phyloP scores from a whole-genome alignment of 2,113 vertebrate genomes.

The Neolamprologus cancellatus region DNA sequence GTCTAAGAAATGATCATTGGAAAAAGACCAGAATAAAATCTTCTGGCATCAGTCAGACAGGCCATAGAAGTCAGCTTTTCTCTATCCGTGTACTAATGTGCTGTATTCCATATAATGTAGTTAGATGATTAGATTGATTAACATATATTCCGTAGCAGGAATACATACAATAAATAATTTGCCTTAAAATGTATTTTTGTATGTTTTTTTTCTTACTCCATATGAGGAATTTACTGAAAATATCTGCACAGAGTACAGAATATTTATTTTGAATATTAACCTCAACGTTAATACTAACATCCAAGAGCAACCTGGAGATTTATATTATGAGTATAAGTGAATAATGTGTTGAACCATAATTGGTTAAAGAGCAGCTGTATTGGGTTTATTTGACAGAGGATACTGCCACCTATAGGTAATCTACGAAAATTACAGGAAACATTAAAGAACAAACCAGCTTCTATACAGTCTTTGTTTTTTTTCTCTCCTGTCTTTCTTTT shows the following conservation, averaged over 20 bases:
- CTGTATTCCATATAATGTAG: not conserved
- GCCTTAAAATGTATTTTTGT: not conserved
- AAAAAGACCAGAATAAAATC: not conserved
- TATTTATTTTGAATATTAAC: not conserved
- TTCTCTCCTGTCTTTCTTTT: not conserved
- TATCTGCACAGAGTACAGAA: not conserved
- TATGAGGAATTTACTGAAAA: not conserved
- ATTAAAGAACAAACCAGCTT: not conserved
- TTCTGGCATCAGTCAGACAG: not conserved
- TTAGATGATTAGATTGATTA: not conserved
- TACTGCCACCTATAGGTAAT: conserved; percentile 37
- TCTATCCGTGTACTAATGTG: not conserved
- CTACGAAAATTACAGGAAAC: not conserved
- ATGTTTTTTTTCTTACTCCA: accelerated
- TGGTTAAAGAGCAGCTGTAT: not conserved
- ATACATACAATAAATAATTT: not conserved
- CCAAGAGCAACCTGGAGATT: not conserved
- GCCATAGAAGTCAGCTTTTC: not conserved
- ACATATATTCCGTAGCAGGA: not conserved
- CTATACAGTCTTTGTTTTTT: not conserved
- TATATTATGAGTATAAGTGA: not conserved
- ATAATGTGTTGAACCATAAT: not conserved
- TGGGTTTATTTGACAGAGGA: not conserved
- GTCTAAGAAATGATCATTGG: not conserved
- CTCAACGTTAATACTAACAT: not conserved